A percentile compares a stretch with the other conserved stretches of the same genome.
Evolutionary conservation across 2,113 vertebrate genomes (phyloP).

Genomic region (Spea multiplicata): DNA sequence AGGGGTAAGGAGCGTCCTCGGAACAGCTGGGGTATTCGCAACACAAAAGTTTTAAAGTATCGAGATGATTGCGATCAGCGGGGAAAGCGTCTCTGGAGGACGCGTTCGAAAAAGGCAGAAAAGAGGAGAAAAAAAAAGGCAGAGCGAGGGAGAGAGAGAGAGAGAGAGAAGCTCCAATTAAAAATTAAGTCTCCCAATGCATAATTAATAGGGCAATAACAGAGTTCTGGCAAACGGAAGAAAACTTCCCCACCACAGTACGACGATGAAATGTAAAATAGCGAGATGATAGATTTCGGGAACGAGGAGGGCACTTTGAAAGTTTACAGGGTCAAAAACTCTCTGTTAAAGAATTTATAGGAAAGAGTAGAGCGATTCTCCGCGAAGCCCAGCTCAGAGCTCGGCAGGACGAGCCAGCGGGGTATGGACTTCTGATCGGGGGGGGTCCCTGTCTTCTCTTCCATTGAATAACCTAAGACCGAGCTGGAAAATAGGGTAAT

Average conservation of each 20-base stretch:
- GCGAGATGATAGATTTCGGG: conserved; percentile 5
- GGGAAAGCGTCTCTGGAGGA: conserved; percentile 1
- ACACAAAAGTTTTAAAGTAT: conserved; percentile 1
- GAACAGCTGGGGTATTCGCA: neutral
- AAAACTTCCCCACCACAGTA: conserved; percentile 13
- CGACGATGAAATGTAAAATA: conserved; percentile 22
- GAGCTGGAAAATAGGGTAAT: too few species aligned
- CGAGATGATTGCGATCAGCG: neutral
- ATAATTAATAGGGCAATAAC: conserved; percentile 37
- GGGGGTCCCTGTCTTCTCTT: too few species aligned
- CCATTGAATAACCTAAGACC: too few species aligned
- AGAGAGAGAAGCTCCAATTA: conserved; percentile 35
- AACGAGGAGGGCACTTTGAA: conserved; percentile 7
- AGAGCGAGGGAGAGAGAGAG: conserved; percentile 29
- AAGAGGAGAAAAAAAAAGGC: neutral
- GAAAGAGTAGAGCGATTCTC: neutral
- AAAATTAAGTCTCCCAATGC: conserved; percentile 35
- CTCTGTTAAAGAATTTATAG: neutral
- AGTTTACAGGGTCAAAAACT: conserved; percentile 8
- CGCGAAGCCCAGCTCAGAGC: neutral
- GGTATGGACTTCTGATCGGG: too few species aligned
- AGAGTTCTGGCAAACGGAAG: conserved; percentile 36
- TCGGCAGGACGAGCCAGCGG: too few species aligned
- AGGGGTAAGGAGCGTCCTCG: too few species aligned
- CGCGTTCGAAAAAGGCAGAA: neutral